Conservation (phyloP, 2,113 vertebrate genomes). For the Tautogolabrus adspersus region DNA sequence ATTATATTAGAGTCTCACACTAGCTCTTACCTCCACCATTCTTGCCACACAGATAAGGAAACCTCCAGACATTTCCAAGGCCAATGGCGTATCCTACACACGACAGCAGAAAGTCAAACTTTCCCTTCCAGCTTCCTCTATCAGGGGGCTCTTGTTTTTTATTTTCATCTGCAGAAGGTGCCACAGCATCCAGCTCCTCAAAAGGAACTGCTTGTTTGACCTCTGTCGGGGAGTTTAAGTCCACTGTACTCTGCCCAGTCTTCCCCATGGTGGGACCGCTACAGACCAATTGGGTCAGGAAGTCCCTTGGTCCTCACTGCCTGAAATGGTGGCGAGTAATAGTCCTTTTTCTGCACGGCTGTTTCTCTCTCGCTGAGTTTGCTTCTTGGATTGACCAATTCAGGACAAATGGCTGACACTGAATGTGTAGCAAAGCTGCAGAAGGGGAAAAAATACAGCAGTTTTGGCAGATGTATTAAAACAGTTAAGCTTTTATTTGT, state of each 20-base stretch:
- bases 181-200: constrained; percentile 72
- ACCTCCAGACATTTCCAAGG: constrained; percentile 93
- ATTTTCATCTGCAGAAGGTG: constrained; percentile 47
- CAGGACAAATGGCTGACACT: neutral
- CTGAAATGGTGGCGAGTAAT: neutral
- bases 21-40: constrained; percentile 90
- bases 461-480: neutral
- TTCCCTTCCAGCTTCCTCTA: constrained; percentile 92
- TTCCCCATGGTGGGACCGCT: constrained; percentile 84
- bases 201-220: constrained; percentile 85
- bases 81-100: constrained; percentile 92
- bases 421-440: constrained; percentile 29
- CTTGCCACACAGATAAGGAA: constrained; percentile 93
- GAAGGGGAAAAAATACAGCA: constrained; percentile 2
- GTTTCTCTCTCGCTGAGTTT: neutral
- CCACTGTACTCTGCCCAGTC: constrained; percentile 85
- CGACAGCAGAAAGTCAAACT: constrained; percentile 92
- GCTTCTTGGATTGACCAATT: constrained; percentile 18
- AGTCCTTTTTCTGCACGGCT: neutral
- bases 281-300: constrained; percentile 41
- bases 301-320: constrained; percentile 32
- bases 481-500: too few relatives aligned
- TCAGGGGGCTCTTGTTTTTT: constrained; percentile 81
- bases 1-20: too few relatives aligned
- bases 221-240: constrained; percentile 85